A percentile compares a stretch with the other conserved stretches of the same genome.
These are phyloP conservation scores for Decapterus maruadsi DNA, from an alignment of 2,797 vertebrate genomes.

Conservation along the genomic window DNA sequence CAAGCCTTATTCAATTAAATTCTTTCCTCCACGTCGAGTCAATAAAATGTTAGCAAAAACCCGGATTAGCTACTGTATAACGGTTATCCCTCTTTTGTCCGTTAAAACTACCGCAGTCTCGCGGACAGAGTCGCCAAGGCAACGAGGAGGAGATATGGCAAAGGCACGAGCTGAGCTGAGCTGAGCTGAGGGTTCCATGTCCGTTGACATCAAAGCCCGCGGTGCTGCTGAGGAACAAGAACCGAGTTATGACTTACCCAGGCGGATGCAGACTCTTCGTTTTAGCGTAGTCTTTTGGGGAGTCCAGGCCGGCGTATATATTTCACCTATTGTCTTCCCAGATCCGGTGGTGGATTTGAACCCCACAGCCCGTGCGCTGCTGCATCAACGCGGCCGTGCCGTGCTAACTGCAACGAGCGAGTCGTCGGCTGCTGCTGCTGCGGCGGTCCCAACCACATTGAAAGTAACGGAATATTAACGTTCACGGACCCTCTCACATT, in stretches of 20 bases:
- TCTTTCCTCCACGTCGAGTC: neutral
- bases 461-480: slow-evolving; percentile 30
- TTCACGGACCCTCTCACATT: slow-evolving; percentile 51
- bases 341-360: slow-evolving; percentile 64
- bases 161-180: too few species aligned
- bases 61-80: slow-evolving; percentile 37
- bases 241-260: slow-evolving; percentile 50
- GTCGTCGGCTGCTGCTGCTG: slow-evolving; percentile 23
- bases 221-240: neutral
- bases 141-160: slow-evolving; percentile 28
- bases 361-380: slow-evolving; percentile 60
- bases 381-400: slow-evolving; percentile 74
- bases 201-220: neutral
- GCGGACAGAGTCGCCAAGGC: slow-evolving; percentile 51
- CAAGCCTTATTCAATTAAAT: neutral
- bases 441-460: slow-evolving; percentile 43
- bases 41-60: slow-evolving; percentile 23
- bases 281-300: slow-evolving; percentile 14
- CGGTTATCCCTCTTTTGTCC: slow-evolving; percentile 59
- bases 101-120: slow-evolving; percentile 71
- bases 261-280: slow-evolving; percentile 47
- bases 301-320: slow-evolving; percentile 42
- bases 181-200: neutral
- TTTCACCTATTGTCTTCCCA: slow-evolving; percentile 75
- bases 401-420: slow-evolving; percentile 51